These are phyloP conservation scores for Paramormyrops kingsleyae DNA, from an alignment of 2,113 vertebrate genomes.

Conservation along the genomic window DNA sequence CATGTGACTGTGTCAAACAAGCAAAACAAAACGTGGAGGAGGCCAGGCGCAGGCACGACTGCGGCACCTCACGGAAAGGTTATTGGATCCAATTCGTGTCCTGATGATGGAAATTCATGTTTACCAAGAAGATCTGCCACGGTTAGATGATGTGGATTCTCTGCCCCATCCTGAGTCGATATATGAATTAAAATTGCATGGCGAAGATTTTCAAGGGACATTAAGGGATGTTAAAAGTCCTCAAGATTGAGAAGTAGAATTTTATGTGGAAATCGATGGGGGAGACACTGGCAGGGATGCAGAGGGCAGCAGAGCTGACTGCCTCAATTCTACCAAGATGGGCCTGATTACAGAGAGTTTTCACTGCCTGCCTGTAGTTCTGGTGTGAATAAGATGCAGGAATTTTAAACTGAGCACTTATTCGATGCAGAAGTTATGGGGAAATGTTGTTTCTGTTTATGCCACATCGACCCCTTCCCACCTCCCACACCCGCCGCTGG, in stretches of 20 bases:
- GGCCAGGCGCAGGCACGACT: neutral
- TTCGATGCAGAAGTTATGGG: neutral
- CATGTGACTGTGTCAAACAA: neutral
- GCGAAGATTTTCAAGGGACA: conserved; percentile 52
- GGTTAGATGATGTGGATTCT: conserved; percentile 58
- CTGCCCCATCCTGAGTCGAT: conserved; percentile 43
- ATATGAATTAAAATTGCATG: conserved; percentile 55
- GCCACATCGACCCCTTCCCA: neutral
- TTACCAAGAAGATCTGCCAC: conserved; percentile 41
- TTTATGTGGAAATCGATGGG: conserved; percentile 49
- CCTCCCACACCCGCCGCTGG: conserved; percentile 27
- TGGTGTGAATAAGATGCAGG: neutral
- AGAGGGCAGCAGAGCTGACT: conserved; percentile 37
- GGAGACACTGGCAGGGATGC: conserved; percentile 24
- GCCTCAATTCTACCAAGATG: conserved; percentile 33
- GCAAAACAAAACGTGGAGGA: neutral
- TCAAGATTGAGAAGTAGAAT: conserved; percentile 52
- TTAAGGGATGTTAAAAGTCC: conserved; percentile 50
- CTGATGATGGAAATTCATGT: conserved; percentile 41
- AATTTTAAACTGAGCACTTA: neutral
- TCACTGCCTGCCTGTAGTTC: neutral
- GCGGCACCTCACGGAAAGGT: conserved; percentile 34
- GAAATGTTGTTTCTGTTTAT: conserved; percentile 30
- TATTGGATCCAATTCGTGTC: conserved; percentile 8
- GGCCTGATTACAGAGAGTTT: conserved; percentile 25